Percentiles rank a stretch among this genome's conserved stretches.
Conservation (phyloP, 1,140 invertebrate genomes). For the Pseudomyrmex concolor region DNA sequence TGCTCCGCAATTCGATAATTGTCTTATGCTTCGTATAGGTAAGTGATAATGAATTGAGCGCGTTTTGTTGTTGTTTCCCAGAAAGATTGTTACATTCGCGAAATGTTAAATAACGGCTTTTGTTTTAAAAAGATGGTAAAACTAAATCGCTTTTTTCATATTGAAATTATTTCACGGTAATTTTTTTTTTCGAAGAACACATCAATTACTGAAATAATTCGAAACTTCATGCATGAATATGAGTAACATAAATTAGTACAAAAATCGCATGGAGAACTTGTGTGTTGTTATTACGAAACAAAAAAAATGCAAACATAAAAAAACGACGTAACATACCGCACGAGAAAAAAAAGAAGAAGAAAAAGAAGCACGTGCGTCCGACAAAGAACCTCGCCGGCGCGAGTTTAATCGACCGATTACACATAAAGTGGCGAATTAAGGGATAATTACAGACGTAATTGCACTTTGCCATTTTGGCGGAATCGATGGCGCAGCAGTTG, state of each 20-base stretch:
- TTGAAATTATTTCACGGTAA: not conserved
- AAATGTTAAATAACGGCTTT: not conserved
- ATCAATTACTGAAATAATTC: too few species aligned
- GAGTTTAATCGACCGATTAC: conserved; percentile 7
- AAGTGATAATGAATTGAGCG: not conserved
- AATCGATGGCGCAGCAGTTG: not conserved
- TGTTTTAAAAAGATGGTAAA: not conserved
- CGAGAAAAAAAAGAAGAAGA: not conserved
- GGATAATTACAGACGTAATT: conserved; percentile 33
- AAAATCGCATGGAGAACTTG: not conserved
- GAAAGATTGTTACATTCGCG: not conserved
- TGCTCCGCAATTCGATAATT: conserved; percentile 4
- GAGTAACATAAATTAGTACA: not conserved
- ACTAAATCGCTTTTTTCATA: not conserved
- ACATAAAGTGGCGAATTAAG: not conserved
- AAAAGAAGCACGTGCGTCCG: not conserved
- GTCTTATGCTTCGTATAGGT: not conserved
- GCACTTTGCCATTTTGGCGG: conserved; percentile 15
- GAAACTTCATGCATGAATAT: not conserved
- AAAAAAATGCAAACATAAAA: conserved; percentile 13
- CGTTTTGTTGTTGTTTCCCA: not conserved
- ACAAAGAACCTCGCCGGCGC: not conserved
- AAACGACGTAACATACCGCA: not conserved
- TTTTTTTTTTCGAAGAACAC: not conserved
- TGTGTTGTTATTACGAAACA: not conserved